phyloP scores from a whole-genome alignment of 2,888 invertebrate genomes.

The Buathra laborator region DNA sequence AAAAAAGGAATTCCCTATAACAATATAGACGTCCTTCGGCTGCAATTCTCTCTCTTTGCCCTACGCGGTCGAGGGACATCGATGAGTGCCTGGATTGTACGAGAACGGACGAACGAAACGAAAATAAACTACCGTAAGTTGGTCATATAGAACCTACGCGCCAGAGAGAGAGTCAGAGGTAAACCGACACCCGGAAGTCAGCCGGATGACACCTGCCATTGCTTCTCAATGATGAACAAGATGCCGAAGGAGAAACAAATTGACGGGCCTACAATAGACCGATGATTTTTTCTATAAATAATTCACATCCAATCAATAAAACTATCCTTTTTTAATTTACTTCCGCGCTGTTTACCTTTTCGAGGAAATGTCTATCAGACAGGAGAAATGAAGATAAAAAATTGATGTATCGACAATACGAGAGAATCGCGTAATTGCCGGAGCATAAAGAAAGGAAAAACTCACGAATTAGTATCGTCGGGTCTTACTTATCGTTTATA shows the following conservation, averaged over 20 bases:
- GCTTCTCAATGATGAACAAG: constrained; percentile 14
- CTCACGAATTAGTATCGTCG: not conserved
- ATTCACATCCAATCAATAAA: not conserved
- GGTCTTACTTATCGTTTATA: not conserved
- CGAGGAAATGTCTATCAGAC: not conserved
- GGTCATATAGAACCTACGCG: constrained; percentile 22
- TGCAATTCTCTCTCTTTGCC: constrained; percentile 5
- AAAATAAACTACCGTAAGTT: constrained; percentile 40
- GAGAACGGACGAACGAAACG: constrained; percentile 24
- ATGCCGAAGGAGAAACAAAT: constrained; percentile 19
- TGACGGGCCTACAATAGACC: constrained; percentile 2
- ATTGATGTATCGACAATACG: no score
- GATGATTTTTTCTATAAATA: constrained; percentile 18
- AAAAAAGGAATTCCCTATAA: constrained; percentile 28
- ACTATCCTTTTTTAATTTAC: not conserved
- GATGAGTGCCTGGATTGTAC: constrained; percentile 52
- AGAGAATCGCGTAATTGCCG: no score
- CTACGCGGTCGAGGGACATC: constrained; percentile 46
- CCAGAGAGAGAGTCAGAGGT: not conserved
- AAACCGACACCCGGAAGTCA: constrained; percentile 45
- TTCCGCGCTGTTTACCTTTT: not conserved
- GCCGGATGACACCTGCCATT: constrained; percentile 34
- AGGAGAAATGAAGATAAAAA: no score
- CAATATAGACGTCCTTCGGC: not conserved
- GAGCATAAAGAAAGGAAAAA: no score